A percentile compares a stretch with the other conserved stretches of the same genome.
Evolutionary conservation across 2,797 vertebrate species (phyloP).

Genomic region (Eupleurogrammus muticus): DNA sequence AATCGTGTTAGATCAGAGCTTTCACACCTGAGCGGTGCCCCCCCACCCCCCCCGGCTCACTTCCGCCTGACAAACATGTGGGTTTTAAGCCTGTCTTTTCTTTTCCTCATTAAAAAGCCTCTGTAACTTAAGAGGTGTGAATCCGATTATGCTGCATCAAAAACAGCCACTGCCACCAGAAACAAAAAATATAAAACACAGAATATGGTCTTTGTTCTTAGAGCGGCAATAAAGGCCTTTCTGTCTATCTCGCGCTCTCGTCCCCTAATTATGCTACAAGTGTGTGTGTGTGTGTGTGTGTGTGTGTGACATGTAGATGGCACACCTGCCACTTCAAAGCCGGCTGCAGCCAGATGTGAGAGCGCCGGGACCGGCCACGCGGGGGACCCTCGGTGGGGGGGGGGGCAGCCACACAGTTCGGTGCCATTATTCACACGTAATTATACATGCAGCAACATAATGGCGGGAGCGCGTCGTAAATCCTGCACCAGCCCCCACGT

Average conservation of each 20-base stretch:
- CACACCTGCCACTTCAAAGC: slow-evolving; percentile 80
- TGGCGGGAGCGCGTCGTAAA: slow-evolving; percentile 44
- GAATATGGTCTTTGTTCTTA: slow-evolving; percentile 50
- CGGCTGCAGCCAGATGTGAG: slow-evolving; percentile 64
- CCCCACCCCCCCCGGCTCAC: slow-evolving; percentile 44
- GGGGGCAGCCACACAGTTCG: slow-evolving; percentile 66
- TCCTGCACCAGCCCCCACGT: slow-evolving; percentile 5
- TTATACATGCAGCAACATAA: slow-evolving; percentile 66
- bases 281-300: slow-evolving; percentile 21
- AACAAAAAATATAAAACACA: too few species aligned
- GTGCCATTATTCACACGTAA: slow-evolving; percentile 59
- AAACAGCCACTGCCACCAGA: slow-evolving; percentile 63
- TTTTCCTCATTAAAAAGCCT: slow-evolving; percentile 58
- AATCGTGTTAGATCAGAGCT: slow-evolving; percentile 47
- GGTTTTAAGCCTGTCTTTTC: slow-evolving; percentile 42
- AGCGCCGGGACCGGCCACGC: slow-evolving; percentile 51
- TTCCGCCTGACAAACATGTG: slow-evolving; percentile 35
- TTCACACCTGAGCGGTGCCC: slow-evolving; percentile 35
- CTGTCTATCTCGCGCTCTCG: slow-evolving; percentile 2
- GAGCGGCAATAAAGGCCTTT: slow-evolving; percentile 37
- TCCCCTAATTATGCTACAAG: slow-evolving; percentile 21
- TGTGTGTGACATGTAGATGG: slow-evolving; percentile 46
- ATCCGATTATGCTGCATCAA: slow-evolving; percentile 61
- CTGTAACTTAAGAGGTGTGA: slow-evolving; percentile 45
- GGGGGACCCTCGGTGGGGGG: slow-evolving; percentile 66